phyloP scores from a whole-genome alignment of 2,113 vertebrate genomes.

The Ailurus styani region DNA sequence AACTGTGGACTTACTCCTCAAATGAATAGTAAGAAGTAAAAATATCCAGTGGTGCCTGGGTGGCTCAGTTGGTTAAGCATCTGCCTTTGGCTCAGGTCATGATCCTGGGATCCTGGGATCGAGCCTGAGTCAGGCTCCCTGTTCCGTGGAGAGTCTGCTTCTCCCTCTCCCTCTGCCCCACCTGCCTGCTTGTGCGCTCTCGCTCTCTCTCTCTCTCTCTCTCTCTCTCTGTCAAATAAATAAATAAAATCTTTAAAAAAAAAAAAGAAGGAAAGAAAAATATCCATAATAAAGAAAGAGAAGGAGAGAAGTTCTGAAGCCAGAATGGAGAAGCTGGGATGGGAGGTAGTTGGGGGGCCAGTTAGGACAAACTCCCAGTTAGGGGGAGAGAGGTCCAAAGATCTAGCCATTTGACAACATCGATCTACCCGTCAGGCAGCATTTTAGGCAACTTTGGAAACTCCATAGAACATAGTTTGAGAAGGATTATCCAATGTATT shows the following conservation, averaged over 20 bases:
- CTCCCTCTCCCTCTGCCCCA: too few species aligned
- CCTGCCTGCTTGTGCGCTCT: too few species aligned
- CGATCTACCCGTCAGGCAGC: neutral
- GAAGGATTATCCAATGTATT: neutral
- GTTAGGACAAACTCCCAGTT: neutral
- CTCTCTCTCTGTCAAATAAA: neutral
- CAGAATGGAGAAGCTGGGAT: neutral
- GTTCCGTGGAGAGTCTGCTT: too few species aligned
- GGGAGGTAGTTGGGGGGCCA: fast-evolving
- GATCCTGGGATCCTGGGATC: too few species aligned
- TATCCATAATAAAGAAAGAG: neutral
- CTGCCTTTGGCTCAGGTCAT: too few species aligned
- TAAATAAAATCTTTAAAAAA: neutral
- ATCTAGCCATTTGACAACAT: neutral
- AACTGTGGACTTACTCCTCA: neutral
- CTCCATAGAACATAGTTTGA: neutral
- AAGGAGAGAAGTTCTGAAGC: neutral
- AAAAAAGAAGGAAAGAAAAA: neutral
- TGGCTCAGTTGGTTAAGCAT: too few species aligned
- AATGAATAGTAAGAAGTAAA: neutral
- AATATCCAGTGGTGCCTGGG: neutral
- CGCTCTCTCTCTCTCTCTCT: too few species aligned
- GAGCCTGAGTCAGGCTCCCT: too few species aligned
- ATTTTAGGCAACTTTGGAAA: neutral
- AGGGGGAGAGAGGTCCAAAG: neutral